Base-by-base conservation (phyloP, 1,140 invertebrate genomes). In the Eufriesea mexicana region DNA sequence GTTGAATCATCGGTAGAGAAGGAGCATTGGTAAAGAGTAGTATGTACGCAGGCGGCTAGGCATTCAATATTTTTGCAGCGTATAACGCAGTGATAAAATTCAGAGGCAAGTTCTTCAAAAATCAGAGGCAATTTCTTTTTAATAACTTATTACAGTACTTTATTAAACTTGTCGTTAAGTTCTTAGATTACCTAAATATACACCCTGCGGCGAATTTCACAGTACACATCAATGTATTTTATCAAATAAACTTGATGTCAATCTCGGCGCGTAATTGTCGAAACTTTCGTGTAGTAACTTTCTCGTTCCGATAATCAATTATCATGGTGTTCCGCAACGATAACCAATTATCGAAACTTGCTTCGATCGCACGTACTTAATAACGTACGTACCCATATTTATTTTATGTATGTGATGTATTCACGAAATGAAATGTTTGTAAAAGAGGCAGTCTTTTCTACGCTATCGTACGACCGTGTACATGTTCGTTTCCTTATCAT, bases 91-190 rank as follows among this genome's bases (percentile, higher is more conserved):
- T 12, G 5, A 59, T 5, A 25, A 23, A 35, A 28, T 25, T 2
- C n/a, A 18, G 49, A 16, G 9, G 12, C n/a, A 62, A 25, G 25
- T 42, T 28, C 62, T 23, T 18, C 25, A 54, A 4, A 35, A 35
- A 35, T 35, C 35, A 35, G 35, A 35, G 35, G 35, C 25, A 20
- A 23, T 23, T 55, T n/a, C 25, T 81, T 89, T 89, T 90, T 92
- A 93, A 92, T 92, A 92, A 93, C 89, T 92, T 93, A 91, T 90
- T 90, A 91, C 87, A 89, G 89, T 90, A 93, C 89, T 92, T 90
- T 89, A 91, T 90, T 91, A 86, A 91, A 89, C 75, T 71, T 35
- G 35, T 35, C 35, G 59, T 89, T 93, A 91, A 92, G 92, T 87
- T 92, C 86, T 84, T 91, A 90, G 86, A 86, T 91, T 88, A 90